Evolutionary conservation across 2,888 invertebrate genomes (phyloP), one percentile per base, ranked within the genome.

Genomic region (Lasioglossum oenotherae): DNA sequence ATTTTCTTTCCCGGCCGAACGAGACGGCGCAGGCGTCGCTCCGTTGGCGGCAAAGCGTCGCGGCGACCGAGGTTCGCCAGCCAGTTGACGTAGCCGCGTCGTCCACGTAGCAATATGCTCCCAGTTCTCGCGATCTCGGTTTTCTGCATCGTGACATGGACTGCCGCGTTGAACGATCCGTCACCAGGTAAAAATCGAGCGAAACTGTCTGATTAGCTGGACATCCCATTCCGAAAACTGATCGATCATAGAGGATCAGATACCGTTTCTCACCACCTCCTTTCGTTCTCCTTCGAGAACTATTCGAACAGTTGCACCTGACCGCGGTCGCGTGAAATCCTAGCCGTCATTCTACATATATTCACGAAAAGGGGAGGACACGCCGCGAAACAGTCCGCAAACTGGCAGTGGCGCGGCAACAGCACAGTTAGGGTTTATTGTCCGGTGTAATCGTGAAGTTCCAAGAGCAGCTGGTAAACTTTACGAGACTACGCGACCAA

Each of bases 1-100:
- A 80, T 60, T 79, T 78, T 71, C 69, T 74, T 57, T 49, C n/a
- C 19, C 44, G 19, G 35, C 44, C 16, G 64, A 60, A 44, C 57
- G 19, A 4, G 8, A 78, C 76, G 38, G 80, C 90, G 91, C 90
- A 89, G 31, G 85, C 87, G 89, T 78, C 80, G 77, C 72, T n/a
- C 71, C 41, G 75, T 92, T 93, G 94, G 94, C 94, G 93, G 94
- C 91, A 92, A 93, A 93, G 90, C 87, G 86, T 80, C 82, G 81
- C 86, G 83, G 81, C 87, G 87, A 86, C 83, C 85, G 84, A 85
- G 87, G 83, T 86, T 23, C 87, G 87, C 84, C 89, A 84, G 87
- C 85, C 93, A 95, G 95, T 95, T 93, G 94, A 94, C 93, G 94
- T 92, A 91, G 91, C 91, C 94, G 94, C 95, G 95, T 93, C 94